phyloP scores from a whole-genome alignment of 2,888 invertebrate genomes.

The Leistus spinibarbis region DNA sequence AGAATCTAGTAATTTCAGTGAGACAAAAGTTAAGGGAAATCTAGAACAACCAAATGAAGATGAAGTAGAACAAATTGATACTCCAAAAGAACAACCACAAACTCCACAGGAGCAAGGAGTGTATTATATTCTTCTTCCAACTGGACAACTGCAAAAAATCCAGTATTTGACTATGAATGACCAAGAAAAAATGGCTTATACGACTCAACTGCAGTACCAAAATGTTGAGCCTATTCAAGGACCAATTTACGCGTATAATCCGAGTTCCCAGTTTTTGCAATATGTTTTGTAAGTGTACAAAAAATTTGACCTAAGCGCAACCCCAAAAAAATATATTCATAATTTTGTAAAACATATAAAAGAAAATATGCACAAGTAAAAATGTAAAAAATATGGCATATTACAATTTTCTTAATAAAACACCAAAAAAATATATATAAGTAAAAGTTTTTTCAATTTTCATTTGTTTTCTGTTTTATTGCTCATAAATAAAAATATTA shows the following conservation, averaged over 20 bases:
- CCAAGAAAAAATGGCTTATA: constrained; percentile 66
- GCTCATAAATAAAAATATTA: too few relatives aligned
- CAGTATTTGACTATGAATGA: constrained; percentile 62
- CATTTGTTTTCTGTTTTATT: too few relatives aligned
- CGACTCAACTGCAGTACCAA: constrained; percentile 67
- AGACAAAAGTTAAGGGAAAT: constrained; percentile 16
- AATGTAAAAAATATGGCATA: too few relatives aligned
- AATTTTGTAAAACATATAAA: too few relatives aligned
- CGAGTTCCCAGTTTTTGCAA: constrained; percentile 46
- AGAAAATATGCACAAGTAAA: neutral
- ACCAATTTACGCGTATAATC: constrained; percentile 64
- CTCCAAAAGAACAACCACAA: constrained; percentile 31
- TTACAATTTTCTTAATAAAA: too few relatives aligned
- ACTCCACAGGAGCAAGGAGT: constrained; percentile 59
- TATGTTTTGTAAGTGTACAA: constrained; percentile 2
- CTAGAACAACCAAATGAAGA: constrained; percentile 42
- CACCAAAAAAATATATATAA: too few relatives aligned
- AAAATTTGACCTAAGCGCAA: too few relatives aligned
- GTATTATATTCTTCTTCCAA: constrained; percentile 70
- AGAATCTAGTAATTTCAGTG: constrained; percentile 50
- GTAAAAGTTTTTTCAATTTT: too few relatives aligned
- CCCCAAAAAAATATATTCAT: too few relatives aligned
- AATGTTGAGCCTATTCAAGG: constrained; percentile 68
- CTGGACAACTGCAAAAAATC: constrained; percentile 67
- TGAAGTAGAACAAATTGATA: constrained; percentile 44